phyloP scores from a whole-genome alignment of 2,113 vertebrate species.

The Leucosticte australis region DNA sequence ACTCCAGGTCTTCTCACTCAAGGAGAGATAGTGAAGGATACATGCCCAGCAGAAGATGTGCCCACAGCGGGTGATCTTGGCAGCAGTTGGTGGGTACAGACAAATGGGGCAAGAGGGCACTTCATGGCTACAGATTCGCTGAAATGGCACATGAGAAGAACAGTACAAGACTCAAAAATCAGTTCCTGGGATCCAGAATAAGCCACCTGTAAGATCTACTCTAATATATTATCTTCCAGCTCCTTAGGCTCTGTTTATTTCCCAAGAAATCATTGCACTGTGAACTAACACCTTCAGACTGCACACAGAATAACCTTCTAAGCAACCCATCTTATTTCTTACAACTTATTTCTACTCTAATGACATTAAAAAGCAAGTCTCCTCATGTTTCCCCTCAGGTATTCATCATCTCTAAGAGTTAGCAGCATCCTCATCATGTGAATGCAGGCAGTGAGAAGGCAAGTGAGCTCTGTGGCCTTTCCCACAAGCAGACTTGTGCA shows the following conservation, averaged over 20 bases:
- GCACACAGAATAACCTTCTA: neutral
- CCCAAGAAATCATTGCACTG: neutral
- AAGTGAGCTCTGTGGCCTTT: neutral
- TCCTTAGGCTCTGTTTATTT: neutral
- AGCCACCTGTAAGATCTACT: neutral
- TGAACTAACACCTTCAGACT: neutral
- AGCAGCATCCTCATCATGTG: neutral
- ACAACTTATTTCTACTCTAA: neutral
- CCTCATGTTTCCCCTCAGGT: neutral
- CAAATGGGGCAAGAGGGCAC: slow-evolving; percentile 98
- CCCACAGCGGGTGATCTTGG: slow-evolving; percentile 95
- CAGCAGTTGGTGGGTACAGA: slow-evolving; percentile 92
- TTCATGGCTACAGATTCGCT: slow-evolving; percentile 98
- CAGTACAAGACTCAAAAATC: neutral
- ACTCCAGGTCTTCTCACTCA: slow-evolving; percentile 94
- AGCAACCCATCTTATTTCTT: neutral
- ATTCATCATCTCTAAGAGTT: neutral
- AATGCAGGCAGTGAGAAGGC: neutral
- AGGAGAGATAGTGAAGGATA: slow-evolving; percentile 95
- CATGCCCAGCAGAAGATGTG: slow-evolving; percentile 99
- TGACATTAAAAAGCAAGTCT: neutral
- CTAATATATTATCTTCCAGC: neutral
- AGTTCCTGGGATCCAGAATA: neutral
- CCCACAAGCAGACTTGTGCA: neutral
- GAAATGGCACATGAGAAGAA: neutral